Base-by-base conservation (phyloP, 2,888 invertebrate genomes). In the Rhingia campestris region DNA sequence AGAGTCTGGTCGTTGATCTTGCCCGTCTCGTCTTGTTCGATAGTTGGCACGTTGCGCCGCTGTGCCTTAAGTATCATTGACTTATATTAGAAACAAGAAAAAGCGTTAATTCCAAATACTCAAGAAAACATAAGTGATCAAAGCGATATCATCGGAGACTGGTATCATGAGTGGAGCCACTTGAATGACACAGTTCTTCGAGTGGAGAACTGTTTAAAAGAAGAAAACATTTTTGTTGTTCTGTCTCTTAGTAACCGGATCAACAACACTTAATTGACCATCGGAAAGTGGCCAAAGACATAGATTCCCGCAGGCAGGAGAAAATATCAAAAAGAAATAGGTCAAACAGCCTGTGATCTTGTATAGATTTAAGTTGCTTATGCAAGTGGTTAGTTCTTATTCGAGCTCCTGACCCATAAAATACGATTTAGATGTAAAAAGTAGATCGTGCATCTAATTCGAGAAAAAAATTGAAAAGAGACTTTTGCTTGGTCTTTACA, bases 171-270 rank as follows among this genome's bases (percentile, higher is more conserved):
- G 41, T 43, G 58, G 37, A 45, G 12, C 37, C 45, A 69, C 37
- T 51, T 32, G 30, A 45, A 45, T 51, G 66, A 39, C 66, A 79
- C 33, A 66, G 59, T 79, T 64, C 43, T 66, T n/a, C n/a, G 54
- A 14, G 43, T 51, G 54, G 32, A 75, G 39, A 61, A 63, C 14
- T 12, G 12, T 39, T 32, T 39, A 51, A 66, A 43, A 32, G 47
- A 35, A 43, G 74, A 74, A 74, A 74, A 63, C 12, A 69, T 74
- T 56, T n/a, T 64, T 41, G 22, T 22, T 72, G 45, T 69, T 73
- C 43, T 75, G 58, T 70, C 49, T 58, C 47, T 66, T 14, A 14
- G 39, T 35, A 81, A 81, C 81, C 81, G 81, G 81, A 81, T 81
- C 30, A 66, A 45, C 47, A 61, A 14, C 39, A 63, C 37, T 61